Evolutionary conservation across 2,888 invertebrate species (phyloP).

Genomic region (Pilophorus perplexus): DNA sequence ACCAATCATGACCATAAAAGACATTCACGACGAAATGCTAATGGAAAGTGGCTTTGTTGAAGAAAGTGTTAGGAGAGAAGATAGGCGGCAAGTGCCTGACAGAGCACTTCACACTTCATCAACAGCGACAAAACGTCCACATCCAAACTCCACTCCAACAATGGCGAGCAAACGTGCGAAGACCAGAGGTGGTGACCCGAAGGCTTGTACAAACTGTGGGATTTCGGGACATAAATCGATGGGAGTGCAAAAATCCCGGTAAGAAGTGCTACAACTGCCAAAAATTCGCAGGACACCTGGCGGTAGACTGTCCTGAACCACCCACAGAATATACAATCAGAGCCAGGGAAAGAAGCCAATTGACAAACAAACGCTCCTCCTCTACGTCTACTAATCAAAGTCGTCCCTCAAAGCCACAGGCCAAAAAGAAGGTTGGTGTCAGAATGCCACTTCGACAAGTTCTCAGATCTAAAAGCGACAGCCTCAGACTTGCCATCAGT

Average conservation of each 20-base stretch:
- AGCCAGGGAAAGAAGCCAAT: too few species aligned
- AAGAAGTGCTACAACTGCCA: too few species aligned
- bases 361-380: too few species aligned
- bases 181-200: not conserved
- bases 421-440: not conserved
- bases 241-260: not conserved
- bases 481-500: too few species aligned
- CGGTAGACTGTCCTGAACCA: too few species aligned
- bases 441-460: not conserved
- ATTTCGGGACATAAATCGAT: not conserved
- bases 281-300: too few species aligned
- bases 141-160: not conserved
- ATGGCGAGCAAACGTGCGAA: not conserved
- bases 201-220: not conserved
- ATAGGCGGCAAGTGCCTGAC: not conserved
- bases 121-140: not conserved
- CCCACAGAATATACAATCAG: too few species aligned
- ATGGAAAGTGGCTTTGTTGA: constrained; percentile 4
- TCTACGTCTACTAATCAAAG: too few species aligned
- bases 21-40: too few species aligned
- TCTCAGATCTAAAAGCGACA: not conserved
- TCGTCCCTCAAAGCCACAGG: too few species aligned
- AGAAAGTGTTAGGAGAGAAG: not conserved
- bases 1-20: too few species aligned
- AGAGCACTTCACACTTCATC: not conserved